Evolutionary conservation across 1,140 invertebrate genomes (phyloP).

Genomic region (Diplogasteroides magnus): DNA sequence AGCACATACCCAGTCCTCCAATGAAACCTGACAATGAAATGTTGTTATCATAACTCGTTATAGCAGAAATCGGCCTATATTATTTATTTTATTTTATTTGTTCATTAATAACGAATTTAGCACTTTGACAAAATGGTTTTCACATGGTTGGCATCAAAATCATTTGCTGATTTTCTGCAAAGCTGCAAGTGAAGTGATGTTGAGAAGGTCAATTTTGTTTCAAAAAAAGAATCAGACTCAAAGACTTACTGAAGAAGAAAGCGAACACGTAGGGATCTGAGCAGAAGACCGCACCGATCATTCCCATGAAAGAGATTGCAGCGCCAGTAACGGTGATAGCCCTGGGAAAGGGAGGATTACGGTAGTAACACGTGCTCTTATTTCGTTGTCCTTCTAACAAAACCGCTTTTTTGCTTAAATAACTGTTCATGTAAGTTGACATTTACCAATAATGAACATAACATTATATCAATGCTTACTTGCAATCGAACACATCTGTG

Average conservation of each 20-base stretch:
- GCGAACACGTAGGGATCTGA: too few relatives aligned
- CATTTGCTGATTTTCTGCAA: too few relatives aligned
- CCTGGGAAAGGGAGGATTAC: too few relatives aligned
- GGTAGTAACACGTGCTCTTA: conserved; percentile 8
- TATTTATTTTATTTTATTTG: too few relatives aligned
- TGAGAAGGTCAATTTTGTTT: too few relatives aligned
- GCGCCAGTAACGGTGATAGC: too few relatives aligned
- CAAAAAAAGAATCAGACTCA: too few relatives aligned
- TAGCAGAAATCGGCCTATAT: too few relatives aligned
- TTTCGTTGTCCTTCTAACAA: background rate
- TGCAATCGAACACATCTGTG: conserved; percentile 10
- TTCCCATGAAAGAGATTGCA: too few relatives aligned
- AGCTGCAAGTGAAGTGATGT: too few relatives aligned
- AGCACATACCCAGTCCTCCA: conserved; percentile 6
- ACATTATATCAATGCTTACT: background rate
- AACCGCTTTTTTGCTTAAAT: background rate
- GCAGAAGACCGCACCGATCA: too few relatives aligned
- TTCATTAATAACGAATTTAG: too few relatives aligned
- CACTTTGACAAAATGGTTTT: background rate
- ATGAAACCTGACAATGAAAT: background rate
- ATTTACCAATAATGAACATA: background rate
- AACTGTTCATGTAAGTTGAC: background rate
- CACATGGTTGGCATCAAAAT: background rate
- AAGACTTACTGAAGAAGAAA: background rate
- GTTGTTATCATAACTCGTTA: background rate